A percentile compares a stretch with the other conserved stretches of the same genome.
phyloP scores from a whole-genome alignment of 2,888 invertebrate genomes.

The Atethmia centrago region DNA sequence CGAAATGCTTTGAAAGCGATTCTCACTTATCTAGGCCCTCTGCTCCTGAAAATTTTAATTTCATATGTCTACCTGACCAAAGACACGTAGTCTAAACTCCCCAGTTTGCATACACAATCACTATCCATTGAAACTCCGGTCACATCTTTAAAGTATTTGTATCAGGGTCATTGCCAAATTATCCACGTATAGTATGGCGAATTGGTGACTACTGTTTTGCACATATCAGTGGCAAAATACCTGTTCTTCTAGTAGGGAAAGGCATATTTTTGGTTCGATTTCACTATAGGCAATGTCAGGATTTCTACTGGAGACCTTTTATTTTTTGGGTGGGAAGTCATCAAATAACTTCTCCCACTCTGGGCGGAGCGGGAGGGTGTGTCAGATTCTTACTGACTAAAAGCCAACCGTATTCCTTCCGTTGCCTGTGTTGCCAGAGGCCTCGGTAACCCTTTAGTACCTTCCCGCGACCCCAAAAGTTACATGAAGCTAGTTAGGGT shows the following conservation, averaged over 20 bases:
- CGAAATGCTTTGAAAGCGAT: neutral
- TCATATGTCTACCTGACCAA: neutral
- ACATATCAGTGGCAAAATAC: slow-evolving; percentile 29
- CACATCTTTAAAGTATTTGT: slow-evolving; percentile 57
- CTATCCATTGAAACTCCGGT: slow-evolving; percentile 33
- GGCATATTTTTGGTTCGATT: slow-evolving; percentile 38
- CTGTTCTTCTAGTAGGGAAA: slow-evolving; percentile 34
- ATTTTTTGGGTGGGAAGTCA: no score
- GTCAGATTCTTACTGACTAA: no score
- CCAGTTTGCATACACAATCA: slow-evolving; percentile 15
- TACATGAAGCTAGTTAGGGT: neutral
- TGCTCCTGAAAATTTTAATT: neutral
- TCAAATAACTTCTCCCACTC: no score
- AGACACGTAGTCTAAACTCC: slow-evolving; percentile 17
- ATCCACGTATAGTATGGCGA: slow-evolving; percentile 56
- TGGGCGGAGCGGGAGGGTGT: no score
- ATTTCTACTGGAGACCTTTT: neutral
- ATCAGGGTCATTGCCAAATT: slow-evolving; percentile 61
- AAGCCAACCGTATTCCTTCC: no score
- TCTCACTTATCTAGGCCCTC: no score
- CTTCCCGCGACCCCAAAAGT: no score
- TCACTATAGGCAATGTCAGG: slow-evolving; percentile 37
- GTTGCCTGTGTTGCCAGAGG: no score
- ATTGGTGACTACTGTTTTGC: slow-evolving; percentile 11
- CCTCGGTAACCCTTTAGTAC: no score